Percentiles rank a stretch among this genome's conserved stretches.
Conservation (phyloP, 2,113 vertebrate species). For the Hippocampus zosterae region DNA sequence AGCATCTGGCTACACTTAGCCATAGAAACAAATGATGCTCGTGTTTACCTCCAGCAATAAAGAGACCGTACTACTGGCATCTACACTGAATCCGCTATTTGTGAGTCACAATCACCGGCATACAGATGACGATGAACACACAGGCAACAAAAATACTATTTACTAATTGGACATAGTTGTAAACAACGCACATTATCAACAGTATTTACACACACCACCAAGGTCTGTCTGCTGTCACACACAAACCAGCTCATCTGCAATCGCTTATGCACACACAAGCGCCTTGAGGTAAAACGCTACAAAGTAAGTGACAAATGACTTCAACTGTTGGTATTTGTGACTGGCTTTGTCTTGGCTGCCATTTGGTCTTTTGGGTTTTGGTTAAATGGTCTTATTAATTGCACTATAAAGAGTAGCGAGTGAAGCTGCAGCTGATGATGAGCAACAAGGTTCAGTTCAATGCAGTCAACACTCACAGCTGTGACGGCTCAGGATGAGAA, state of each 20-base stretch:
- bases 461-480: too few relatives aligned
- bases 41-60: slow-evolving; percentile 55
- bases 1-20: slow-evolving; percentile 65
- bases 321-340: slow-evolving; percentile 20
- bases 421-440: slow-evolving; percentile 29
- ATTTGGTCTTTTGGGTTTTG: too few relatives aligned
- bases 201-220: background rate
- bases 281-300: slow-evolving; percentile 20
- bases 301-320: slow-evolving; percentile 46
- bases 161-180: slow-evolving; percentile 1
- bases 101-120: slow-evolving; percentile 12
- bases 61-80: slow-evolving; percentile 39
- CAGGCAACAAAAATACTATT: slow-evolving; percentile 11
- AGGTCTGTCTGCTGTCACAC: background rate
- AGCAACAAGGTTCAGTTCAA: slow-evolving; percentile 8
- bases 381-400: slow-evolving; percentile 1
- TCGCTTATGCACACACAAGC: slow-evolving; percentile 19
- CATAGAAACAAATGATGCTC: slow-evolving; percentile 59
- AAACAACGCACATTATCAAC: background rate
- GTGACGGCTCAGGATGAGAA: too few relatives aligned
- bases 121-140: slow-evolving; percentile 9
- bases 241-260: slow-evolving; percentile 32
- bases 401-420: slow-evolving; percentile 49
- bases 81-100: slow-evolving; percentile 1
- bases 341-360: too few relatives aligned